phyloP scores from a whole-genome alignment of 2,797 vertebrate species.

The Monodelphis domestica region DNA sequence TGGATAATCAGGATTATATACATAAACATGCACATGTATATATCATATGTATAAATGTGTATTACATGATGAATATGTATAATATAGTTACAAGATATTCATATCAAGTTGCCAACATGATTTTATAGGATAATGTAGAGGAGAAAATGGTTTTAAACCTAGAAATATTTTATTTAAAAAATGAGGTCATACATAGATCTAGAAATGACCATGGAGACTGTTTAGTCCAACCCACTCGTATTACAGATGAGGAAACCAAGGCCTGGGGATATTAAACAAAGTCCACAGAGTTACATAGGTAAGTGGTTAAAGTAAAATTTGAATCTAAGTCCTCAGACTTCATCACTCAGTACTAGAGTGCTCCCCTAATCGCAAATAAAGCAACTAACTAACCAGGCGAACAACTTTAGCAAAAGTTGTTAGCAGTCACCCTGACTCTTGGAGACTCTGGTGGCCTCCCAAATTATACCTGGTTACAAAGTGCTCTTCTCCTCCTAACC shows the following conservation, averaged over 20 bases:
- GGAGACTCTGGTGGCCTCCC: neutral
- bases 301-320: neutral
- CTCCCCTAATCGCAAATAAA: neutral
- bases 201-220: neutral
- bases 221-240: neutral
- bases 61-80: neutral
- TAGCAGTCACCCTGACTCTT: neutral
- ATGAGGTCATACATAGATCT: neutral
- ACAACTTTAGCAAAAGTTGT: neutral
- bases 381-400: neutral
- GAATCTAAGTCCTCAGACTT: neutral
- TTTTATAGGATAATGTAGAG: neutral
- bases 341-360: neutral
- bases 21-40: too few relatives aligned
- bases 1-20: neutral
- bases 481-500: neutral
- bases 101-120: neutral
- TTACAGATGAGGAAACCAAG: neutral
- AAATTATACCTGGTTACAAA: neutral
- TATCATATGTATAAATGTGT: conserved; percentile 9
- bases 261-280: neutral
- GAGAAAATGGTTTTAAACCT: neutral
- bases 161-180: neutral
- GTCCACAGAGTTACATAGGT: neutral
- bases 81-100: neutral